A percentile compares a stretch with the other conserved stretches of the same genome.
These are phyloP conservation scores for Sebastes iracundus DNA, from an alignment of 2,797 vertebrate genomes.

Conservation along the genomic window DNA sequence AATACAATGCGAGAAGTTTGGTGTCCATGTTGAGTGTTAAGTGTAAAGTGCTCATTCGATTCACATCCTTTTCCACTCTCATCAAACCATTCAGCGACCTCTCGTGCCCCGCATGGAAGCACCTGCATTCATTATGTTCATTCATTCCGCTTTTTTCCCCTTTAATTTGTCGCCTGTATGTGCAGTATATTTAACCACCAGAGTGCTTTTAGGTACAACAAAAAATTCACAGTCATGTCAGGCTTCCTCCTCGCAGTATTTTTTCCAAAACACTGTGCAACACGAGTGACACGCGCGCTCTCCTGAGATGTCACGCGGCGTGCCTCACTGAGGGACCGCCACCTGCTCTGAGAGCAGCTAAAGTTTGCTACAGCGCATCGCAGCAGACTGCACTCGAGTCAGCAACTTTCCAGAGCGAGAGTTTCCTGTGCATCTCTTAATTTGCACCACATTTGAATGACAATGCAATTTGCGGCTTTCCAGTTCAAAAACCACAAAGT, in stretches of 20 bases:
- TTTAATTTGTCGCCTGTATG: not conserved
- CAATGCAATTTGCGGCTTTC: slow-evolving; percentile 15
- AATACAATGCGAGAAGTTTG: not conserved
- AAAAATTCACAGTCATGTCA: slow-evolving; percentile 1
- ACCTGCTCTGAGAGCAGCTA: slow-evolving; percentile 33
- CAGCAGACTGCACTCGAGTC: slow-evolving; percentile 31
- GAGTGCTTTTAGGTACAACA: not conserved
- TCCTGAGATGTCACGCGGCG: slow-evolving; percentile 6
- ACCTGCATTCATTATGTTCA: not conserved
- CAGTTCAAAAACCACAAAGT: slow-evolving; percentile 1
- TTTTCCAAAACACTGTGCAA: not conserved
- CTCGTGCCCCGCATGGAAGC: not conserved
- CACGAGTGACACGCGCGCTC: not conserved
- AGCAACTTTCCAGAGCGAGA: slow-evolving; percentile 28
- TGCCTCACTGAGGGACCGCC: slow-evolving; percentile 24
- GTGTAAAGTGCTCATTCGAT: not conserved
- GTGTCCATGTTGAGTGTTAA: not conserved
- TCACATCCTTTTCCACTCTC: slow-evolving; percentile 6
- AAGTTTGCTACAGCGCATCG: slow-evolving; percentile 22
- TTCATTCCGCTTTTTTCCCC: not conserved
- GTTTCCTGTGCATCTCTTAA: slow-evolving; percentile 29
- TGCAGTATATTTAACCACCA: not conserved
- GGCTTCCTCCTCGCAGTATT: not conserved
- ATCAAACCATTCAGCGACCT: not conserved
- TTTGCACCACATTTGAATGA: slow-evolving; percentile 25